Evolutionary conservation across 1,140 invertebrate genomes (phyloP), one percentile per base, ranked within the genome.

Genomic region (Eupristina koningsbergeri): DNA sequence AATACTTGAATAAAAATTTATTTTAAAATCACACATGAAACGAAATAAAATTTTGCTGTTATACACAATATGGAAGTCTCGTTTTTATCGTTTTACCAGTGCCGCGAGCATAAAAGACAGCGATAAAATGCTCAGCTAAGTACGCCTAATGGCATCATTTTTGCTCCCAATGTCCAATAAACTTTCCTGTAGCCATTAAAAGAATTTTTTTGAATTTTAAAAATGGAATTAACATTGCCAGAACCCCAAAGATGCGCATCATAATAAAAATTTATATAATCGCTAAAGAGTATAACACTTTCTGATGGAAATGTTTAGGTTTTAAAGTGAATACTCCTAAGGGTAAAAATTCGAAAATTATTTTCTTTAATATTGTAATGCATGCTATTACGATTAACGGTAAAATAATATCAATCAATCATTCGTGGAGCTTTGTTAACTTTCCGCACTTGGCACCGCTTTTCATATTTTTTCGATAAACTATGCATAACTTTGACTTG

Each of bases 61-160:
- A 29, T 36, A 63, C 31, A 75, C 73, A 73, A 80, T 41, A 61
- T 22, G 71, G 71, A 78, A 81, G 50, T 45, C 15, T 41, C 78
- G 53, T 63, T 81, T 81, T 74, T 81, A 81, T 82, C 85, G 84
- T 87, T 87, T 85, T 86, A 87, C 86, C 63, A 86, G 81, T 88
- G 86, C 85, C 84, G 86, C 71, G 69, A 87, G 74, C 85, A 86
- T 88, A 89, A 89, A 88, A 84, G 86, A 88, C 75, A 83, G 64
- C 86, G 82, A 90, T 90, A 90, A 90, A 90, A 78, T 87, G 83
- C 74, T n/a, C 82, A 74, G 86, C 88, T 89, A 89, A 90, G 89
- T 89, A 89, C 89, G 88, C 88, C 88, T 90, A 90, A 90, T 89
- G 87, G 89, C 88, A 89, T 89, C 89, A 89, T 90, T 90, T 81